Evolutionary conservation across 2,888 invertebrate genomes (phyloP), one percentile per base, ranked within the genome.

Genomic region (Aplocera efformata): DNA sequence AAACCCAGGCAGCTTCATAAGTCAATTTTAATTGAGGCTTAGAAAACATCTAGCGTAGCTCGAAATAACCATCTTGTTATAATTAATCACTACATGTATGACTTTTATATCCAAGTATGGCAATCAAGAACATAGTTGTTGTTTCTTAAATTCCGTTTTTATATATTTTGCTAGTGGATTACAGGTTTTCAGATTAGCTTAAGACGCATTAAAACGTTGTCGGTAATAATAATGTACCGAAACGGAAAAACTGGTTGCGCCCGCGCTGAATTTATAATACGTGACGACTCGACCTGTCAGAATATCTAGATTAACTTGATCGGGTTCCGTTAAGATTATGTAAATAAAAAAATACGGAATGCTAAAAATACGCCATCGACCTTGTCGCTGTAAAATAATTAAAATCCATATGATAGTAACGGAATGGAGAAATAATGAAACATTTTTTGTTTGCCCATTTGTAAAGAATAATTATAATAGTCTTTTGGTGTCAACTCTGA

Each of bases 231-330:
- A 55, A 57, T 57, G 53, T 52, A 57, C 51, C 58, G 50, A 69
- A 72, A 57, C 53, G 64, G 71, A 73, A 70, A 61, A 66, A 63
- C 62, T 52, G 54, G 58, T 56, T 64, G 62, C 60, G 60, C 55
- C 59, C 44, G 68, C 62, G 61, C 53, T 60, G 67, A 68, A 72
- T 73, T 63, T 67, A 67, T 78, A 69, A 73, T 69, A 31, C 25
- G 60, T 63, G 73, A 73, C 64, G 72, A 68, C 50, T 61, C 56
- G 58, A 48, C 49, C 60, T 64, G 69, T 63, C 63, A 55, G 56
- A 45, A 52, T 62, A 68, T 72, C 60, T 68, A 65, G 70, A 69
- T 62, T 69, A 42, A 30, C 26, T 11, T 20, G 26, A 35, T 34
- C 48, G 60, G 67, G 75, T 72, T 60, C 70, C 55, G 68, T 53